Evolutionary conservation across 2,797 vertebrate genomes (phyloP).

Genomic region (Sebastes ruberrimus): DNA sequence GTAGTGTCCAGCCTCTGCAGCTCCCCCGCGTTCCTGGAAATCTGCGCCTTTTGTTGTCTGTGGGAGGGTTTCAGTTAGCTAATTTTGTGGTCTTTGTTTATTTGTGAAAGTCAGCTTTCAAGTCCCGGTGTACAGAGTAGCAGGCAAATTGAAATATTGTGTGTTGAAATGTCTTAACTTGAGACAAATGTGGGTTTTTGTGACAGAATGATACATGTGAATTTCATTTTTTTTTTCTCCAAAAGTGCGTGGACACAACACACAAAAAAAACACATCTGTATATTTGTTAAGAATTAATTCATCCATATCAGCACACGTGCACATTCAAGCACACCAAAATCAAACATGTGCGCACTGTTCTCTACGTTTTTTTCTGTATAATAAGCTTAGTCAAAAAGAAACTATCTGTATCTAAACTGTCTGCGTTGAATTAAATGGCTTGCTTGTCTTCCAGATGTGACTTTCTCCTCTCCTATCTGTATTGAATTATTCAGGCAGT

Average conservation of each 20-base stretch:
- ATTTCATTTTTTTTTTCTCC: neutral
- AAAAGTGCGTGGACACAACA: constrained; percentile 1
- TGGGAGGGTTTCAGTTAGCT: constrained; percentile 50
- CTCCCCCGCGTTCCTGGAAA: constrained; percentile 61
- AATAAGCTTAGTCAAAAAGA: constrained; percentile 59
- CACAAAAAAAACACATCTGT: constrained; percentile 14
- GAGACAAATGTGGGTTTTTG: constrained; percentile 20
- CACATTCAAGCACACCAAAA: neutral
- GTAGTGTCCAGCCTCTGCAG: constrained; percentile 47
- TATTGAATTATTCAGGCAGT: constrained; percentile 81
- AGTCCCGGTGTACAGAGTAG: constrained; percentile 28
- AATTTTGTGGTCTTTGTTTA: constrained; percentile 58
- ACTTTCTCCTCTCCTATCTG: constrained; percentile 81
- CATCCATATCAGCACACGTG: no score
- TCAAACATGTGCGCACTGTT: constrained; percentile 19
- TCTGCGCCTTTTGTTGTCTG: constrained; percentile 59
- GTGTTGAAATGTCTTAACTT: constrained; percentile 34
- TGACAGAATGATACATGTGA: constrained; percentile 15
- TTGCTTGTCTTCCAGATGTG: constrained; percentile 76
- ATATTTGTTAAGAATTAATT: neutral
- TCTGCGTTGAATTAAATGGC: constrained; percentile 78
- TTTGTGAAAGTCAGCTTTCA: constrained; percentile 61
- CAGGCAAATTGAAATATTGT: constrained; percentile 43
- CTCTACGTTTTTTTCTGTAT: constrained; percentile 26
- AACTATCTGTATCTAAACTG: constrained; percentile 63